phyloP scores from a whole-genome alignment of 2,113 vertebrate species.

The Coturnix japonica region DNA sequence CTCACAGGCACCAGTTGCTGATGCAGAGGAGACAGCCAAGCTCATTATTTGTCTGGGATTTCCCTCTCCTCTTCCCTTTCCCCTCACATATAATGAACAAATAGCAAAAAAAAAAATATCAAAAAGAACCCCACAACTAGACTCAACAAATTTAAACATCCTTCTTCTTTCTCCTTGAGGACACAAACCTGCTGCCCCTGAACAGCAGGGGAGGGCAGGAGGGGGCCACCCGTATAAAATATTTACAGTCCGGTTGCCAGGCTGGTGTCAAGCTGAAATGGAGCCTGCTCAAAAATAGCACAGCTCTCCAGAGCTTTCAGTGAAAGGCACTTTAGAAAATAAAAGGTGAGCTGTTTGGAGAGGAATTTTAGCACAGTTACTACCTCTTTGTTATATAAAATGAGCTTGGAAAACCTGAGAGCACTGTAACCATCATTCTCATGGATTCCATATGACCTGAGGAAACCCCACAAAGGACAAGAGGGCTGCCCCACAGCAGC shows the following conservation, averaged over 20 bases:
- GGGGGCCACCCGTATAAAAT: conserved; percentile 81
- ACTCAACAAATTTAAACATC: not conserved
- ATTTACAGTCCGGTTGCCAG: conserved; percentile 85
- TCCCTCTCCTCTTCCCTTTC: not conserved
- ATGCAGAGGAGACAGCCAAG: not conserved
- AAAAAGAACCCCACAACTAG: not conserved
- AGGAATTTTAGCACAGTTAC: conserved; percentile 10
- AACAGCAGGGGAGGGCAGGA: conserved; percentile 24
- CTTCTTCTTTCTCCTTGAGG: not conserved
- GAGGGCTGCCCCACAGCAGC: not conserved
- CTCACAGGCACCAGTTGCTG: not conserved
- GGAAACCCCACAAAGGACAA: not conserved
- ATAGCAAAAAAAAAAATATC: not conserved
- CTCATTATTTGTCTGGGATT: not conserved
- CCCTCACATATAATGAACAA: not conserved
- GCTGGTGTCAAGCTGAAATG: conserved; percentile 87
- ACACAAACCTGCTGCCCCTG: conserved; percentile 18
- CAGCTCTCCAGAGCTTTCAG: conserved; percentile 75
- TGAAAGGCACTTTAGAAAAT: conserved; percentile 65
- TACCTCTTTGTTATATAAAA: conserved; percentile 13
- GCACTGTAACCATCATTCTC: not conserved
- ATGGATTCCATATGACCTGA: not conserved
- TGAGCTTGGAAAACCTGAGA: not conserved
- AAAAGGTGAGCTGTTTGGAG: conserved; percentile 51
- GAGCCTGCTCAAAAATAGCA: conserved; percentile 90